Evolutionary conservation across 2,113 vertebrate genomes (phyloP), one percentile per base, ranked within the genome.

Genomic region (Percina caprodes): DNA sequence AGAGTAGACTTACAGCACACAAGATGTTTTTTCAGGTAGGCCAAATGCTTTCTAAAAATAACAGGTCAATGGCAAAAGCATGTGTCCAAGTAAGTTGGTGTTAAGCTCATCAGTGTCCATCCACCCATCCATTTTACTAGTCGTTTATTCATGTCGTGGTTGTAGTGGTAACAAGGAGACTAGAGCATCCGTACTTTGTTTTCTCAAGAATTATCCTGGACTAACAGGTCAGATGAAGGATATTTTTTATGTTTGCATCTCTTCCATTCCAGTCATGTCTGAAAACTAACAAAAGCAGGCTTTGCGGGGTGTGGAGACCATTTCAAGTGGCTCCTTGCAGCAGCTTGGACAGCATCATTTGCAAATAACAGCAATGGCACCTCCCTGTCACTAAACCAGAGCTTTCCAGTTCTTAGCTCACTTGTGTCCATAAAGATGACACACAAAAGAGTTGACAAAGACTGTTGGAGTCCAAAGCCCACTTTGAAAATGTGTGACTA

Each of bases 261-360:
- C 11, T 30, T 56, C 24, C 39, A 65, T 60, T 24, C 74, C 21
- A 45, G 42, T 51, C 56, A 69, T 63, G 66, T 39, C 59, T 42
- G 42, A 70, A 56, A 49, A 42, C 39, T 42, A 42, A 58, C 69
- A 67, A 67, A 56, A 19, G 33, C 8, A 13, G 65, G 6, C 39
- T 48, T 61, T 68, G 24, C 48, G 39, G 73, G 52, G 48, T 35
- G 39, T 10, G 2, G 39, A 42, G 39, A 42, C 39, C 39, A 42
- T 42, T 11, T 42, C 39, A 42, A 42, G 39, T 42, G 39, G 2
- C 39, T 42, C 9, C 39, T 42, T 42, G 39, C 39, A 42, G 39
- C 39, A 42, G 39, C 39, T 42, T 42, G 10, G 10, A 23, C 19
- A 19, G 3, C 7, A 62, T 68, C 71, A 54, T 76, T 48, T 67